phyloP scores from a whole-genome alignment of 1,140 invertebrate species.

The Mamestra configurata region DNA sequence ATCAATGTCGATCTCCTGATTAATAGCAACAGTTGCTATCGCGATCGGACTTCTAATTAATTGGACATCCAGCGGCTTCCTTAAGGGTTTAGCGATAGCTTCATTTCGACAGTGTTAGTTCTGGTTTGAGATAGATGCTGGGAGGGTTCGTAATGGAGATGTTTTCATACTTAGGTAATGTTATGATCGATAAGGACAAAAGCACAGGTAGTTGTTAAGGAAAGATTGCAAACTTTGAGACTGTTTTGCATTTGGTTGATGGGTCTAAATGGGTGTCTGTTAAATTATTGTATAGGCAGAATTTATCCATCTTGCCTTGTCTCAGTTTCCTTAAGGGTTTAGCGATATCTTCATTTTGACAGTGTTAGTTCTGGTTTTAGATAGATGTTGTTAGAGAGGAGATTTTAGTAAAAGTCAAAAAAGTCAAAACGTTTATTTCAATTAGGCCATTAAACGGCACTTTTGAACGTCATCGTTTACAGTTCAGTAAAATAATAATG shows the following conservation, averaged over 20 bases:
- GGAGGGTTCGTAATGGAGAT: background rate
- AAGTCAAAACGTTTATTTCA: too few relatives aligned
- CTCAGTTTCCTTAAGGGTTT: constrained; percentile 25
- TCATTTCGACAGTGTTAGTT: constrained; percentile 44
- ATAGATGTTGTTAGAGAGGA: background rate
- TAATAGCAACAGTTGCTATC: constrained; percentile 34
- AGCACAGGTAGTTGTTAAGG: too few relatives aligned
- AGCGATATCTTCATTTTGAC: constrained; percentile 47
- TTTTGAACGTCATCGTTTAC: too few relatives aligned
- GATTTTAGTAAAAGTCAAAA: too few relatives aligned
- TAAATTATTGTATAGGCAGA: too few relatives aligned
- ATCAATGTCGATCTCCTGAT: constrained; percentile 49
- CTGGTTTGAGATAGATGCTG: constrained; percentile 11
- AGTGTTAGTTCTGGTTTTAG: constrained; percentile 42
- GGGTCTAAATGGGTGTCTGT: too few relatives aligned
- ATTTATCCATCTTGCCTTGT: too few relatives aligned
- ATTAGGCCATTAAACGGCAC: too few relatives aligned
- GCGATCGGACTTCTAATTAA: constrained; percentile 44
- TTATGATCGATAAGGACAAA: too few relatives aligned
- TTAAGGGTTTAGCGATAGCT: constrained; percentile 38
- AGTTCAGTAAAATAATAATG: too few relatives aligned
- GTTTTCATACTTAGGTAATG: background rate
- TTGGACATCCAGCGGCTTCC: constrained; percentile 35
- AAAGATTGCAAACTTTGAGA: too few relatives aligned
- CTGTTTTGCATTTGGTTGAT: too few relatives aligned